A percentile compares a stretch with the other conserved stretches of the same genome.
These are phyloP conservation scores for Tiliacea citrago DNA, from an alignment of 2,888 invertebrate genomes.

Conservation along the genomic window DNA sequence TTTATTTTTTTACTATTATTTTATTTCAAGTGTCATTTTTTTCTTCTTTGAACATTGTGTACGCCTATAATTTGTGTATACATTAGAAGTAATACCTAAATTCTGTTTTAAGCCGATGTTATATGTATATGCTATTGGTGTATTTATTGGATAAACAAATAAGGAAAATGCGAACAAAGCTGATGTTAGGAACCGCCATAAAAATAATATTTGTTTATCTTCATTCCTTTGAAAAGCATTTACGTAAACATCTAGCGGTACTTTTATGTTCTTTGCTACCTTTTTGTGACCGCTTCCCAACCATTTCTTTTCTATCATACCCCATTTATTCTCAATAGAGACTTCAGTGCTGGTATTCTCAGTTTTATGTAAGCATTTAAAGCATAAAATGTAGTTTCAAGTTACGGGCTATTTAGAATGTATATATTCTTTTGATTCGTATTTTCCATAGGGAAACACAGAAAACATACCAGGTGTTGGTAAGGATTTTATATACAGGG, in stretches of 20 bases:
- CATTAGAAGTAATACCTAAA: no score
- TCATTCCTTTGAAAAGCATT: slow-evolving; percentile 45
- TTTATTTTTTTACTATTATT: no score
- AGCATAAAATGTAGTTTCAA: slow-evolving; percentile 13
- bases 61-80: no score
- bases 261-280: slow-evolving; percentile 32
- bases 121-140: no score
- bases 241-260: slow-evolving; percentile 29
- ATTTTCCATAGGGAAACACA: neutral
- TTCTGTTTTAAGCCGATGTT: no score
- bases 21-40: no score
- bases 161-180: slow-evolving; percentile 3
- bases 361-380: slow-evolving; percentile 32
- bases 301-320: slow-evolving; percentile 46
- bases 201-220: slow-evolving; percentile 31
- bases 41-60: no score
- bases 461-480: neutral
- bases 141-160: no score
- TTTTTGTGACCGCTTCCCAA: slow-evolving; percentile 37
- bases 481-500: no score
- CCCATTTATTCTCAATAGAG: slow-evolving; percentile 42
- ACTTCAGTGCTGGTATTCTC: slow-evolving; percentile 9
- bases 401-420: slow-evolving; percentile 5
- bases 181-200: neutral
- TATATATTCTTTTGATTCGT: neutral